phyloP scores from a whole-genome alignment of 2,797 vertebrate species.

The Tamandua tetradactyla region DNA sequence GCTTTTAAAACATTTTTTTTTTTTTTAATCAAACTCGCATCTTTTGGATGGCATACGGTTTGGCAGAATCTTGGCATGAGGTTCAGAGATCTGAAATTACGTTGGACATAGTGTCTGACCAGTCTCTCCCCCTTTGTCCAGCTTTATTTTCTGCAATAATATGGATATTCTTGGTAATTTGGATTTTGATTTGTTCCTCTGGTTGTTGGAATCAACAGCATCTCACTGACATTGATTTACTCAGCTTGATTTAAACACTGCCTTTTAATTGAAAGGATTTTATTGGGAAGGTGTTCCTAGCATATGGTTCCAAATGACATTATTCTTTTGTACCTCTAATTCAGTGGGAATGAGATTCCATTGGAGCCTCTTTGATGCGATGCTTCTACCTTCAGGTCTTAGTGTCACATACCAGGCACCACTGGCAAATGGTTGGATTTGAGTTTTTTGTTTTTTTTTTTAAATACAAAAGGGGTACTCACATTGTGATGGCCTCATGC shows the following conservation, averaged over 20 bases:
- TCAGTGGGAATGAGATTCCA: constrained; percentile 20
- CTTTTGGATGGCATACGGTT: constrained; percentile 74
- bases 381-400: neutral
- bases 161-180: neutral
- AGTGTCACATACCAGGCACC: neutral
- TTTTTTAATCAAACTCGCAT: constrained; percentile 54
- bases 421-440: neutral
- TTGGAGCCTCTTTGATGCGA: neutral
- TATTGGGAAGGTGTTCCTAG: constrained; percentile 68
- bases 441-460: neutral
- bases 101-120: constrained; percentile 69
- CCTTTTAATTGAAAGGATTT: constrained; percentile 60
- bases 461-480: neutral
- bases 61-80: constrained; percentile 80
- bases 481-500: neutral
- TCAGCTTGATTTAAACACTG: constrained; percentile 15
- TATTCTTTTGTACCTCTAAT: constrained; percentile 54
- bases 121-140: constrained; percentile 52
- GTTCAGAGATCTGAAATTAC: constrained; percentile 66
- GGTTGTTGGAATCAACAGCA: neutral
- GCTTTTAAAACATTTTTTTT: constrained; percentile 48
- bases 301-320: constrained; percentile 50
- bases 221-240: constrained; percentile 43
- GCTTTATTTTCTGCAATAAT: neutral
- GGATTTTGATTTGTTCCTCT: constrained; percentile 33